A percentile compares a stretch with the other conserved stretches of the same genome.
Conservation (phyloP, 2,797 vertebrate genomes). For the Acanthornis magna region DNA sequence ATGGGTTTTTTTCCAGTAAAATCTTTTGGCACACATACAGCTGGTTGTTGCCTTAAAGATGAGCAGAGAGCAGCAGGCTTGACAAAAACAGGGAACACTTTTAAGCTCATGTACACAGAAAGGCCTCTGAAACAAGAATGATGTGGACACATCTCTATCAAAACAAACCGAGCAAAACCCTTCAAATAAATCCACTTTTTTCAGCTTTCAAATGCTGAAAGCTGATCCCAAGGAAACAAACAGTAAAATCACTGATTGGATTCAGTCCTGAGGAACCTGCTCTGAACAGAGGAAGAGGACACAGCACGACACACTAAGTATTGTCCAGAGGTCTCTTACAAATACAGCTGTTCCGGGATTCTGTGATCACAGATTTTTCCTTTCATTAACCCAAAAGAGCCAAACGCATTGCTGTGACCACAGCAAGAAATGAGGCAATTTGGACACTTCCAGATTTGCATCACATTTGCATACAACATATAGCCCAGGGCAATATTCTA, state of each 20-base stretch:
- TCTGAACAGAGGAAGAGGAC: neutral
- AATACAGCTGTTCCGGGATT: neutral
- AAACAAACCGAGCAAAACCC: neutral
- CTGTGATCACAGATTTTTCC: neutral
- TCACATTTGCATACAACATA: neutral
- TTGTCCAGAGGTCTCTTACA: neutral
- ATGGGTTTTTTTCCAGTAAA: neutral
- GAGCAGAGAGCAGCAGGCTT: conserved; percentile 6
- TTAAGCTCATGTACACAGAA: neutral
- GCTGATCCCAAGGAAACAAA: neutral
- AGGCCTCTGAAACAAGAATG: neutral
- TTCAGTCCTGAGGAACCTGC: neutral
- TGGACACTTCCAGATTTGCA: neutral
- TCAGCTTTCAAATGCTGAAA: neutral
- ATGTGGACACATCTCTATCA: neutral
- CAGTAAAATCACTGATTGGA: neutral
- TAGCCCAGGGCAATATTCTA: neutral
- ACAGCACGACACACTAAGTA: neutral
- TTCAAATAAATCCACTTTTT: neutral
- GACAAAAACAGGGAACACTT: neutral
- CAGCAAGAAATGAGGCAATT: neutral
- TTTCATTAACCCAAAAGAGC: neutral
- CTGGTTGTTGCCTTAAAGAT: conserved; percentile 10
- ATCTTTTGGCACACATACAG: conserved; percentile 5
- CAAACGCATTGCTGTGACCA: neutral